These are phyloP conservation scores for Drosophila kanekoi DNA, from an alignment of 2,888 invertebrate genomes.

Conservation along the genomic window DNA sequence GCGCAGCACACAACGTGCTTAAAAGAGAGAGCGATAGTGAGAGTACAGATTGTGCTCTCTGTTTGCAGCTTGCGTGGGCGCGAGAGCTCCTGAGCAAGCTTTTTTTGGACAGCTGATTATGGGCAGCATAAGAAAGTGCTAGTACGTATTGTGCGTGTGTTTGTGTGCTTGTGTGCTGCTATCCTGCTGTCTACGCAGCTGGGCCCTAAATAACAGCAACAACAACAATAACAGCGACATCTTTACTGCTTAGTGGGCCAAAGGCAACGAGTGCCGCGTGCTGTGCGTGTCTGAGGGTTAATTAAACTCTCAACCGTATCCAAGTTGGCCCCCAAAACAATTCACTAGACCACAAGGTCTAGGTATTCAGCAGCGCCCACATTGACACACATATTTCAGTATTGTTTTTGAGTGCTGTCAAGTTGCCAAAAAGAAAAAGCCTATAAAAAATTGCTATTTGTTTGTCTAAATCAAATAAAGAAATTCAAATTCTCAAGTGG, in stretches of 20 bases:
- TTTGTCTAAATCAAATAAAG: background rate
- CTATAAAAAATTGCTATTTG: conserved; percentile 4
- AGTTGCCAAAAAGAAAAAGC: conserved; percentile 35
- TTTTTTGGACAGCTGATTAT: conserved; percentile 55
- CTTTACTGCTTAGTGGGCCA: conserved; percentile 19
- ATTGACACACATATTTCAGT: conserved; percentile 50
- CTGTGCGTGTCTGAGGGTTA: conserved; percentile 32
- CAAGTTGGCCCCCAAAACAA: conserved; percentile 21
- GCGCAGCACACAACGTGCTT: conserved; percentile 39
- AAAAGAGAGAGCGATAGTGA: conserved; percentile 21
- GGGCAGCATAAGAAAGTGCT: background rate
- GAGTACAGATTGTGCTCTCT: background rate
- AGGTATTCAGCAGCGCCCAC: conserved; percentile 32
- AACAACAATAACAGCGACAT: conserved; percentile 5
- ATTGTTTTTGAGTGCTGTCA: conserved; percentile 34
- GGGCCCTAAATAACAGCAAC: conserved; percentile 6
- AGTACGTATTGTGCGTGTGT: background rate
- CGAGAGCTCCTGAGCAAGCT: conserved; percentile 29
- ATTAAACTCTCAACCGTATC: conserved; percentile 37
- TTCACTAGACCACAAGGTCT: conserved; percentile 45
- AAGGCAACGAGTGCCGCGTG: conserved; percentile 62
- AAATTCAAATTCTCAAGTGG: background rate
- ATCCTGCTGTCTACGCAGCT: conserved; percentile 17
- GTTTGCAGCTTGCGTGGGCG: conserved; percentile 18
- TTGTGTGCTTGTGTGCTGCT: conserved; percentile 7